Percentiles rank a stretch among this genome's conserved stretches.
Conservation (phyloP, 2,888 invertebrate genomes). For the Bibio marci region DNA sequence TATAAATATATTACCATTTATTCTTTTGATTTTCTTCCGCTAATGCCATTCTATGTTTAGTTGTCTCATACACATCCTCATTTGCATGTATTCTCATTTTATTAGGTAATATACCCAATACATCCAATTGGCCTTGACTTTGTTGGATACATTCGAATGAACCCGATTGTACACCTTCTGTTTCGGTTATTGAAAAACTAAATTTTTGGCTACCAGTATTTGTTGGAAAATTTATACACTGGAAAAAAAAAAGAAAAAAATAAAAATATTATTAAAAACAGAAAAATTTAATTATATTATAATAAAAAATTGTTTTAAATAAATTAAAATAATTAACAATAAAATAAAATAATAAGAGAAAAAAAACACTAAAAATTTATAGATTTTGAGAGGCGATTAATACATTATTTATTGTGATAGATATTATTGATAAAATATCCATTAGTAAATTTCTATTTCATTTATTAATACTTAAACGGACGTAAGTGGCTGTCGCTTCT, state of each 20-base stretch:
- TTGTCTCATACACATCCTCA: constrained; percentile 88
- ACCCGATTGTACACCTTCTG: constrained; percentile 58
- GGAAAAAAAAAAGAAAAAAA: constrained; percentile 24
- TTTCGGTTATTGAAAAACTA: constrained; percentile 39
- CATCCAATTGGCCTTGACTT: constrained; percentile 49
- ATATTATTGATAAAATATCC: no score
- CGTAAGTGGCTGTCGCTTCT: no score
- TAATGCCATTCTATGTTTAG: constrained; percentile 78
- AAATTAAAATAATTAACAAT: no score
- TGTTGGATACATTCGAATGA: constrained; percentile 85
- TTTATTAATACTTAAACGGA: no score
- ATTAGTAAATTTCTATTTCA: no score
- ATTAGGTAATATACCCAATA: constrained; percentile 70
- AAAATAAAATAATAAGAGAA: no score
- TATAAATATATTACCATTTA: constrained; percentile 77
- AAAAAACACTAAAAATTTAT: no score
- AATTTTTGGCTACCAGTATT: constrained; percentile 22
- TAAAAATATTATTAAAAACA: background rate
- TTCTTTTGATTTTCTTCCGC: constrained; percentile 86
- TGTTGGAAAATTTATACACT: constrained; percentile 60
- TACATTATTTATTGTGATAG: no score
- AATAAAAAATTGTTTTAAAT: no score
- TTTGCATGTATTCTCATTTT: constrained; percentile 88
- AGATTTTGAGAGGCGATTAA: no score
- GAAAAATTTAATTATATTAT: no score